Base-by-base conservation (phyloP, 2,797 vertebrate genomes). In the Chelmon rostratus region DNA sequence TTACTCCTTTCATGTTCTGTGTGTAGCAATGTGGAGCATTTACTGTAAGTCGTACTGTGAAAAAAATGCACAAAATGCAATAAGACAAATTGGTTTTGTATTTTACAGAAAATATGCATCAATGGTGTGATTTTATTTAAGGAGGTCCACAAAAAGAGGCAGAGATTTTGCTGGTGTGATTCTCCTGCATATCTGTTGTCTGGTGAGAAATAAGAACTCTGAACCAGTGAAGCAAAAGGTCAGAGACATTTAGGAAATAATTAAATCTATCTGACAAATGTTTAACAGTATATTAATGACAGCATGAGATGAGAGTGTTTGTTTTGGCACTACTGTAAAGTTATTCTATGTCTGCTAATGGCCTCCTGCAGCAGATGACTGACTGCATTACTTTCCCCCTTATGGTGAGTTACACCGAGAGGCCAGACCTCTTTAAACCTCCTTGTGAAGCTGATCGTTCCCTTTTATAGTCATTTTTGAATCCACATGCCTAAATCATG, bases 391-490 rank as follows among this genome's bases (percentile, higher is more conserved):
- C 66, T 67, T 50, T 53, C 47, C 73, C 19, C 69, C 18, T 59
- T 7, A 50, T 57, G 61, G 58, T 62, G 67, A 83, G 50, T 67
- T 44, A 61, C 63, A 54, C 5, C 13, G 38, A 61, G 68, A 52
- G 67, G n/a, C 25, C 42, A 6, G 59, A 66, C 37, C 35, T 64
- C 62, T 33, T 59, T 11, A 64, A 50, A 80, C 67, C 63, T 64
- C 69, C n/a, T 53, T 65, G 18, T n/a, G 2, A 1, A 23, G 33
- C 53, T 19, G 57, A 64, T 31, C 42, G 15, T 76, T 83, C 37
- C 88, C 90, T 83, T 92, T 81, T 90, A 90, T 89, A 86, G 90
- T 64, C 86, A 86, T 77, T 67, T 76, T 74, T 42, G 23, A 76
- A 63, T 71, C 66, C 46, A 62, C 76, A 46, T 9, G 40, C 10